These are phyloP conservation scores for Hylia prasina DNA, from an alignment of 2,113 vertebrate genomes.

Conservation along the genomic window DNA sequence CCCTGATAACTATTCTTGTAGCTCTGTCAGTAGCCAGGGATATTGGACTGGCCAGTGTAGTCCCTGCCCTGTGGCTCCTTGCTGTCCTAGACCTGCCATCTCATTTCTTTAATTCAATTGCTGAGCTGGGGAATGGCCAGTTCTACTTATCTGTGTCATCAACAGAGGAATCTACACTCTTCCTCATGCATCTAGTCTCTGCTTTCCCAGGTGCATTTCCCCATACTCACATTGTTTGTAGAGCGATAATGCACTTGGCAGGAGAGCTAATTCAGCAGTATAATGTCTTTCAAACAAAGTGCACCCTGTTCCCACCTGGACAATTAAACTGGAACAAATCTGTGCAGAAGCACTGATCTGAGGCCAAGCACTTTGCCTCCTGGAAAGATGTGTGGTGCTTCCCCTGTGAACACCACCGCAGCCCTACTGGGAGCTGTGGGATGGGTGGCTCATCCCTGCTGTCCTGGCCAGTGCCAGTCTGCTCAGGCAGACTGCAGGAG, in stretches of 20 bases:
- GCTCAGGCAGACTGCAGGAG: neutral
- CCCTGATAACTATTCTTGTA: neutral
- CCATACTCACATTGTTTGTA: slow-evolving; percentile 57
- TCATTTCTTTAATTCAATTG: neutral
- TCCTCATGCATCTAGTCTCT: slow-evolving; percentile 17
- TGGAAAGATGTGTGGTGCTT: neutral
- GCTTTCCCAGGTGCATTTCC: slow-evolving; percentile 54
- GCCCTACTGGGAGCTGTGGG: neutral
- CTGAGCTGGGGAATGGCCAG: neutral
- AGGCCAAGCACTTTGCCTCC: slow-evolving; percentile 24
- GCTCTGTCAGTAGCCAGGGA: neutral
- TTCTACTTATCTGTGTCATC: slow-evolving; percentile 48
- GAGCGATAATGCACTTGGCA: slow-evolving; percentile 53
- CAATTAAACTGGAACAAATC: slow-evolving; percentile 60
- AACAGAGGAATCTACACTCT: slow-evolving; percentile 6
- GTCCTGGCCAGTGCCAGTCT: neutral
- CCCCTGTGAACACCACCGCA: neutral
- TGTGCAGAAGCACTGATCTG: slow-evolving; percentile 44
- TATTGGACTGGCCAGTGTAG: neutral
- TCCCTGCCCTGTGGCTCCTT: neutral
- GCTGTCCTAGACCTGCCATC: neutral
- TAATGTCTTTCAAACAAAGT: slow-evolving; percentile 49
- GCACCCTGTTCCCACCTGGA: slow-evolving; percentile 53
- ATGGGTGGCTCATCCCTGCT: neutral
- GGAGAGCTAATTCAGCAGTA: slow-evolving; percentile 49